A percentile compares a stretch with the other conserved stretches of the same genome.
Conservation (phyloP, 2,113 vertebrate genomes). For the Macheiramphus alcinus region DNA sequence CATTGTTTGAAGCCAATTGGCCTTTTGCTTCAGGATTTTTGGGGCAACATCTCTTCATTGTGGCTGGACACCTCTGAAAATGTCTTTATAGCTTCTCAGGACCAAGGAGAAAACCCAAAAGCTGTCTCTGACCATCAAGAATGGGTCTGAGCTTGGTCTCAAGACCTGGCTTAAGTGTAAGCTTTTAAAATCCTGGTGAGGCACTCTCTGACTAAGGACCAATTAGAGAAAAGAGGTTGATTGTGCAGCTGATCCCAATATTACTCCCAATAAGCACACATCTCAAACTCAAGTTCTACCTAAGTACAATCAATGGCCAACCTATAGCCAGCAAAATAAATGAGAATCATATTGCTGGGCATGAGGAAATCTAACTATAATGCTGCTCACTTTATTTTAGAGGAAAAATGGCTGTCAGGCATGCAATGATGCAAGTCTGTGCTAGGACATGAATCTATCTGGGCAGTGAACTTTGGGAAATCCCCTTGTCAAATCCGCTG, state of each 20-base stretch:
- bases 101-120: background rate
- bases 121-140: background rate
- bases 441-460: background rate
- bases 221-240: background rate
- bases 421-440: background rate
- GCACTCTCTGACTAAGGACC: background rate
- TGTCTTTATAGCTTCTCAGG: background rate
- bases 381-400: background rate
- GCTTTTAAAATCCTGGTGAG: background rate
- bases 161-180: background rate
- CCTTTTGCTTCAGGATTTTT: background rate
- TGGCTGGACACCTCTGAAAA: background rate
- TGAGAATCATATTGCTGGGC: background rate
- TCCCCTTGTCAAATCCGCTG: background rate
- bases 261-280: background rate
- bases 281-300: background rate
- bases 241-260: background rate
- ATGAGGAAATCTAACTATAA: background rate
- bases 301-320: background rate
- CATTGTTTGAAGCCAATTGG: background rate
- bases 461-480: background rate
- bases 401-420: background rate
- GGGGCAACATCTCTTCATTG: background rate
- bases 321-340: background rate
- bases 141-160: background rate